These are phyloP conservation scores for Tetranychus piercei DNA, from an alignment of 2,888 invertebrate genomes.

Conservation along the genomic window DNA sequence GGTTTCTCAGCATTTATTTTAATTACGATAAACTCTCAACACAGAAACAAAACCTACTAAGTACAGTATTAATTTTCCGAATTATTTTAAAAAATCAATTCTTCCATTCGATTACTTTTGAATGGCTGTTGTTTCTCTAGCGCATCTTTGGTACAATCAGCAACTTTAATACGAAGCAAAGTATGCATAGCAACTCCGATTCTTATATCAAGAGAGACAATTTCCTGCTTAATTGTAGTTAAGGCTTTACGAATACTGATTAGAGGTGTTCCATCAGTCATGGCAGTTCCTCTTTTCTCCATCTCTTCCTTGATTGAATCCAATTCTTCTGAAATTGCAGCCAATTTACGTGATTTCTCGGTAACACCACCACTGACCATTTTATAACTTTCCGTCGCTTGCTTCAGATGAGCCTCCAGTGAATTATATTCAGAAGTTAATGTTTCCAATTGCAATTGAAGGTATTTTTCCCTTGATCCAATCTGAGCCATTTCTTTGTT, in stretches of 20 bases:
- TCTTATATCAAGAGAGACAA: slow-evolving; percentile 76
- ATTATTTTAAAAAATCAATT: background rate
- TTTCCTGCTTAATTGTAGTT: slow-evolving; percentile 64
- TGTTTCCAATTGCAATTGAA: slow-evolving; percentile 71
- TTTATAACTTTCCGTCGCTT: slow-evolving; percentile 49
- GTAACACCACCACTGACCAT: slow-evolving; percentile 66
- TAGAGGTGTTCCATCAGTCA: slow-evolving; percentile 78
- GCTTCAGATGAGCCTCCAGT: slow-evolving; percentile 32
- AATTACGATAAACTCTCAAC: no score
- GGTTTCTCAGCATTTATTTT: no score
- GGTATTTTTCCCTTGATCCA: slow-evolving; percentile 67
- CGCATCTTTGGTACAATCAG: slow-evolving; percentile 1
- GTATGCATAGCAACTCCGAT: slow-evolving; percentile 71
- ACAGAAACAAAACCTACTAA: no score
- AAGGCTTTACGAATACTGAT: slow-evolving; percentile 84
- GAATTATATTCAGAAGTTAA: slow-evolving; percentile 50
- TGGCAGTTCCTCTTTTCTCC: slow-evolving; percentile 74
- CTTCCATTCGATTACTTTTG: background rate
- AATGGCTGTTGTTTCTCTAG: background rate
- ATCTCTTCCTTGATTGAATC: slow-evolving; percentile 83
- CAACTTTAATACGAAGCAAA: background rate
- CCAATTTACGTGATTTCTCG: slow-evolving; percentile 43
- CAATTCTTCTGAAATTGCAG: slow-evolving; percentile 57
- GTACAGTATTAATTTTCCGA: no score
- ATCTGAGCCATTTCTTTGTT: slow-evolving; percentile 59